A percentile compares a stretch with the other conserved stretches of the same genome.
Conservation (phyloP, 2,888 invertebrate genomes). For the Yponomeuta plumbellus region DNA sequence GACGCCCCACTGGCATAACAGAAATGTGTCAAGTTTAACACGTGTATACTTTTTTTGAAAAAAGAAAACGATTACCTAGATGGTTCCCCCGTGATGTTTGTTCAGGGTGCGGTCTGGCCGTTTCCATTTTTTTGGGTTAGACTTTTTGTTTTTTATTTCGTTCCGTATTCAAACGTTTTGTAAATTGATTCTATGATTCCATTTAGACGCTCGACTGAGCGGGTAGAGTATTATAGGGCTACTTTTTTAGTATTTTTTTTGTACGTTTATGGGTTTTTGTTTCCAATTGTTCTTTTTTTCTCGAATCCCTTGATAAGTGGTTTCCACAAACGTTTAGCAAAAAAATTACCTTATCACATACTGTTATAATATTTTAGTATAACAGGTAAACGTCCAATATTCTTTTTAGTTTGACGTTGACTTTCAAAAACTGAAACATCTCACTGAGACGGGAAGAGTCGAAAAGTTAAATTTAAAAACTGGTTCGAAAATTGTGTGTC, state of each 20-base stretch:
- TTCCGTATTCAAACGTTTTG: slow-evolving; percentile 23
- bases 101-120: slow-evolving; percentile 32
- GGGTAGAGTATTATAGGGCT: background rate
- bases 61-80: slow-evolving; percentile 13
- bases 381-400: too few relatives aligned
- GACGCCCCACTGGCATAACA: slow-evolving; percentile 31
- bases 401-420: too few relatives aligned
- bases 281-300: background rate
- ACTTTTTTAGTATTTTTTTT: slow-evolving; percentile 4
- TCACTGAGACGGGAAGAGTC: too few relatives aligned
- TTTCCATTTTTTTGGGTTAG: slow-evolving; percentile 26
- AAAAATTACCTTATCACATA: too few relatives aligned
- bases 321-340: background rate
- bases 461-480: too few relatives aligned
- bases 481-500: too few relatives aligned
- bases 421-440: too few relatives aligned
- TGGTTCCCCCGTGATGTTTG: slow-evolving; percentile 47
- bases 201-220: slow-evolving; percentile 23
- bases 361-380: too few relatives aligned
- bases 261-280: background rate
- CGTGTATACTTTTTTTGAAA: slow-evolving; percentile 36
- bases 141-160: slow-evolving; percentile 27
- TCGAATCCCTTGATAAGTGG: background rate
- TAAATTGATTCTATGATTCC: slow-evolving; percentile 29
- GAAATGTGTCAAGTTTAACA: slow-evolving; percentile 56